Conservation (phyloP, 53 echinoderm and acorn worm genomes). For the Echinometra lucunter region DNA sequence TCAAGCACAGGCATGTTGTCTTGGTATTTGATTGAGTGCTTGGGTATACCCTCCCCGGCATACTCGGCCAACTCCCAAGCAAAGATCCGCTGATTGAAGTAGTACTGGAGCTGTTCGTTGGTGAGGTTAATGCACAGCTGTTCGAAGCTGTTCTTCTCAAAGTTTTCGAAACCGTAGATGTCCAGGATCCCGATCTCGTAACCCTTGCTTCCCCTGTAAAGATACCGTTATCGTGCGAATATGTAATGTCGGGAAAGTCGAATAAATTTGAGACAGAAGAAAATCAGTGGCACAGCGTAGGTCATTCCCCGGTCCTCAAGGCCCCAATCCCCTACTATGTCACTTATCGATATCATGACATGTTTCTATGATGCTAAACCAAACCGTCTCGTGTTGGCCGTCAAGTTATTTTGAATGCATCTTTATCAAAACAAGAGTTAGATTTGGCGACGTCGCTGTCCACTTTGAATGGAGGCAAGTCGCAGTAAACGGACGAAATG, state of each 20-base stretch:
- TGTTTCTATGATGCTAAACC: too few species aligned
- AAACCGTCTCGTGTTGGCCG: too few species aligned
- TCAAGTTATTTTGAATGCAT: too few species aligned
- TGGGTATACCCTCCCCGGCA: conserved; percentile 89
- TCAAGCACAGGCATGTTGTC: conserved; percentile 92
- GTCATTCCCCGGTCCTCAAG: too few species aligned
- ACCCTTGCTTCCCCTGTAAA: conserved; percentile 75
- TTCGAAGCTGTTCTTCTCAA: conserved; percentile 92
- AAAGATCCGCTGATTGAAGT: conserved; percentile 98
- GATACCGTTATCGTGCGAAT: not conserved
- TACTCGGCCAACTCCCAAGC: conserved; percentile 97
- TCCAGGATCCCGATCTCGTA: conserved; percentile 95
- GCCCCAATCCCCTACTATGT: too few species aligned
- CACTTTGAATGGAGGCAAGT: too few species aligned
- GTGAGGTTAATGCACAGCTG: conserved; percentile 98
- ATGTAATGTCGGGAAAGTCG: too few species aligned
- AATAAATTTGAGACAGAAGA: not conserved
- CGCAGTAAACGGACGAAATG: too few species aligned
- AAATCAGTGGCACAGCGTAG: not conserved
- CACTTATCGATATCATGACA: too few species aligned
- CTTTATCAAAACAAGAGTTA: too few species aligned
- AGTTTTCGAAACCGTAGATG: conserved; percentile 98
- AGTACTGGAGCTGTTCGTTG: conserved; percentile 97
- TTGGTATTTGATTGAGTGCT: conserved; percentile 88
- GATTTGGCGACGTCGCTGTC: too few species aligned